These are phyloP conservation scores for Nyctibius grandis DNA, from an alignment of 2,797 vertebrate species.

Conservation along the genomic window DNA sequence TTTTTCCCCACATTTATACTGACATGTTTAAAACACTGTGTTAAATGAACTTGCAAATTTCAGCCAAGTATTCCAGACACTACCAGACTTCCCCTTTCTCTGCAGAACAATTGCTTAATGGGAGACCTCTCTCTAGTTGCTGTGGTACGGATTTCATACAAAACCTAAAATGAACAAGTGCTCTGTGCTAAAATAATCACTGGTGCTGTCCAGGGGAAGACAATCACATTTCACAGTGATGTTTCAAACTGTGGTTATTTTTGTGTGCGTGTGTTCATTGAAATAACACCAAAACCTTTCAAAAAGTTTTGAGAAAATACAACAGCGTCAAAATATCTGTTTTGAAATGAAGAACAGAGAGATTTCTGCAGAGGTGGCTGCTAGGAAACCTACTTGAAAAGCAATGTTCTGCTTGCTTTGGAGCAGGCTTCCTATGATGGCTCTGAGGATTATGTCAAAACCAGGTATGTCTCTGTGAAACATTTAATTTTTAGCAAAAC, in stretches of 20 bases:
- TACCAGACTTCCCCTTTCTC: not conserved
- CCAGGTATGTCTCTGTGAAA: not conserved
- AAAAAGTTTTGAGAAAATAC: not conserved
- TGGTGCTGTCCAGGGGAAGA: not conserved
- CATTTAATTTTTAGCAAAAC: not conserved
- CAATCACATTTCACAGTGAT: not conserved
- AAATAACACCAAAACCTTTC: not conserved
- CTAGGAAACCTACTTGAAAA: not conserved
- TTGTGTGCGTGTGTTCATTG: not conserved
- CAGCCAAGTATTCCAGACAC: not conserved
- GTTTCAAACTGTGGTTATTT: not conserved
- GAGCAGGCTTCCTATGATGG: not conserved
- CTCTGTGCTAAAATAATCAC: not conserved
- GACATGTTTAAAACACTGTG: not conserved
- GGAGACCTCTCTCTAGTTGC: not conserved
- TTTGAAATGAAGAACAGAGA: not conserved
- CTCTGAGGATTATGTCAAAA: not conserved
- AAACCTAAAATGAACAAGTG: not conserved
- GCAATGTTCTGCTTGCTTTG: not conserved
- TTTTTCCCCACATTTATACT: not conserved
- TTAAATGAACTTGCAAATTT: not conserved
- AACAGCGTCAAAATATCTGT: not conserved
- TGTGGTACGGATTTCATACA: not conserved
- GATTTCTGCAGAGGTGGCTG: not conserved
- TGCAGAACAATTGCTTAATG: not conserved